These are phyloP conservation scores for Drosophila repleta DNA, from an alignment of 1,140 invertebrate genomes.

Conservation along the genomic window DNA sequence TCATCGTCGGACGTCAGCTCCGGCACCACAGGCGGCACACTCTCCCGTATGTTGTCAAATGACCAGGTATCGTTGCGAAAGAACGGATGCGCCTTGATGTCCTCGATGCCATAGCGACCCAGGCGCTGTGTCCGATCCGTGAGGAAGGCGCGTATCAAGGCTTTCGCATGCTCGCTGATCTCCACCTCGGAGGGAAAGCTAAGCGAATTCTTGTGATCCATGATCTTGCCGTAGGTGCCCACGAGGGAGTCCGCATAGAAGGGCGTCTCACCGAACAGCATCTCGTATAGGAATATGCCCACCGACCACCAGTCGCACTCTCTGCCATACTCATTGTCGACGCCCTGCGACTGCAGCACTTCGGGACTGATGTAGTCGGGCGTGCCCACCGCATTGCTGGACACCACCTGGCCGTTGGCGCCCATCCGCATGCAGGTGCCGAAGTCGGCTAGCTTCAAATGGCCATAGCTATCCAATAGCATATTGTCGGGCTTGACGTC, in stretches of 20 bases:
- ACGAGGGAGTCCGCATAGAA: conserved; percentile 99
- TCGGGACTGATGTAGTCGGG: conserved; percentile 99
- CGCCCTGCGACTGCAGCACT: conserved; percentile 98
- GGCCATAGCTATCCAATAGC: conserved; percentile 96
- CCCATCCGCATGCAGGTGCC: conserved; percentile 99
- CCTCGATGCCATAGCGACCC: conserved; percentile 96
- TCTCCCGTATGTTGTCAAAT: conserved; percentile 97
- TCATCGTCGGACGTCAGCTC: conserved; percentile 98
- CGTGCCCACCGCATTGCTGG: conserved; percentile 99
- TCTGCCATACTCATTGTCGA: conserved; percentile 96
- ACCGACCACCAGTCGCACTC: conserved; percentile 99
- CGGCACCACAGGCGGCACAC: conserved; percentile 98
- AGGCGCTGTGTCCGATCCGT: conserved; percentile 96
- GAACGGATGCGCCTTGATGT: conserved; percentile 97
- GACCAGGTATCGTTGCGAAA: conserved; percentile 99
- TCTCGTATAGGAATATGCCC: conserved; percentile 99
- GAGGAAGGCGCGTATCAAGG: conserved; percentile 96
- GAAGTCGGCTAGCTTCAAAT: conserved; percentile 99
- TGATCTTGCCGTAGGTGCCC: conserved; percentile 99
- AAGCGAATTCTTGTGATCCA: conserved; percentile 98
- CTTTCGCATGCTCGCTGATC: conserved; percentile 95
- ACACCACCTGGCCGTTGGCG: conserved; percentile 95
- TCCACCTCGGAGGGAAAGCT: conserved; percentile 97
- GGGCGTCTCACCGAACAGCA: conserved; percentile 99
- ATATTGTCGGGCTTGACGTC: conserved; percentile 99